A percentile compares a stretch with the other conserved stretches of the same genome.
phyloP scores from a whole-genome alignment of 2,113 vertebrate species.

The Dasyprocta punctata region DNA sequence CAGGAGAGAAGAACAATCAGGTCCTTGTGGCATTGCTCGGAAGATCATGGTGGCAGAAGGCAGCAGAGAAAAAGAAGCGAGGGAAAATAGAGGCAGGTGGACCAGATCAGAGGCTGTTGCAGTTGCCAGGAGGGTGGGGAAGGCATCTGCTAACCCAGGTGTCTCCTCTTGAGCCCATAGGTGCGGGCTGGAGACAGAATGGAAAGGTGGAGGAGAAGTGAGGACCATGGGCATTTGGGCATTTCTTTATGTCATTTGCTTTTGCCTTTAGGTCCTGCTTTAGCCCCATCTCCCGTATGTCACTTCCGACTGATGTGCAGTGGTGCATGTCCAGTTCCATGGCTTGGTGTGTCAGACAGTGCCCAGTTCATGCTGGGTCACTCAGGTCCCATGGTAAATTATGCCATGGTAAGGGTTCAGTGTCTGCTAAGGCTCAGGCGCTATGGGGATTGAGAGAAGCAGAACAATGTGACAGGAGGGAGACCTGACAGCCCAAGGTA shows the following conservation, averaged over 20 bases:
- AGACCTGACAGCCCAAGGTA: not conserved
- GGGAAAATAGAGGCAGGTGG: not conserved
- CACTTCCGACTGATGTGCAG: not conserved
- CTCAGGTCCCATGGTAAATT: not conserved
- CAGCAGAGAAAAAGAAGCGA: not conserved
- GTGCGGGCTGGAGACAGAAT: not conserved
- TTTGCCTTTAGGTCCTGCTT: not conserved
- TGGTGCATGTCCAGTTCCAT: not conserved
- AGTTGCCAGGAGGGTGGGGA: not conserved
- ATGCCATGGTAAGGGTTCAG: not conserved
- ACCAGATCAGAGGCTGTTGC: not conserved
- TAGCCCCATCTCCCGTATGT: not conserved
- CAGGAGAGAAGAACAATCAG: not conserved
- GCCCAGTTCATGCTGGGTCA: not conserved
- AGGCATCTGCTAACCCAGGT: rapidly evolving
- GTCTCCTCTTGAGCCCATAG: not conserved
- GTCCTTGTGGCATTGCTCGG: not conserved
- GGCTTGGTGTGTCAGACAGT: not conserved
- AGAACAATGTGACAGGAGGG: not conserved
- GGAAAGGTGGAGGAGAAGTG: not conserved
- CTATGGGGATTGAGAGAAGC: not conserved
- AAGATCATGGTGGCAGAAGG: not conserved
- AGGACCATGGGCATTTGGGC: not conserved
- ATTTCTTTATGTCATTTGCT: not conserved
- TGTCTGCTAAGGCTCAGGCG: not conserved